Conservation (phyloP, 2,888 invertebrate species). For the Drosophila kanekoi region DNA sequence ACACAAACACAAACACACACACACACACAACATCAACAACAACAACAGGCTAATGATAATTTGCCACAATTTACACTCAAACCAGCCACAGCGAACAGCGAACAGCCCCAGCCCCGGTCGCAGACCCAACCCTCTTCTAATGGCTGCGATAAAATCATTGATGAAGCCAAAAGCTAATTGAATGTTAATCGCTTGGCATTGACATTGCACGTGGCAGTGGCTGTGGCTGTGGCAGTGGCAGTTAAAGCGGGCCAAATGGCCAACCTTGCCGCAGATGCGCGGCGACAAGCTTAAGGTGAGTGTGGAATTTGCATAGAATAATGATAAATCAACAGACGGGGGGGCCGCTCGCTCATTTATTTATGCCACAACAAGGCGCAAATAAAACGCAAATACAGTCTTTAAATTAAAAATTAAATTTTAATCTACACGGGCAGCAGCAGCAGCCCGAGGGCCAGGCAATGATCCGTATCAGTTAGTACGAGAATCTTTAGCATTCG, state of each 20-base stretch:
- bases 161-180: conserved; percentile 81
- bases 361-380: conserved; percentile 59
- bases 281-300: conserved; percentile 45
- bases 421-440: conserved; percentile 71
- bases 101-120: conserved; percentile 7
- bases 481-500: conserved; percentile 14
- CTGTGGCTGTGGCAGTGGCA: conserved; percentile 40
- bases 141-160: conserved; percentile 83
- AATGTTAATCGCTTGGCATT: conserved; percentile 82
- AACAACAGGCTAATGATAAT: conserved; percentile 75
- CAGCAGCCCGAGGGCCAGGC: conserved; percentile 30
- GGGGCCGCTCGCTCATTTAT: conserved; percentile 20
- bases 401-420: conserved; percentile 84
- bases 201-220: conserved; percentile 73
- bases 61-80: conserved; percentile 80
- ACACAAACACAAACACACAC: conserved; percentile 29
- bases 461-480: conserved; percentile 60
- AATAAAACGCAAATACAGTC: conserved; percentile 81
- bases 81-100: conserved; percentile 52
- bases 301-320: conserved; percentile 66
- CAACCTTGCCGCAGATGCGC: conserved; percentile 30
- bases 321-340: conserved; percentile 71
- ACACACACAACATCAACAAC: conserved; percentile 30
- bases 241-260: conserved; percentile 16
- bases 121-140: conserved; percentile 51